A percentile compares a stretch with the other conserved stretches of the same genome.
Conservation (phyloP, 92 coral and sea anemone species). For the Muricea muricata region DNA sequence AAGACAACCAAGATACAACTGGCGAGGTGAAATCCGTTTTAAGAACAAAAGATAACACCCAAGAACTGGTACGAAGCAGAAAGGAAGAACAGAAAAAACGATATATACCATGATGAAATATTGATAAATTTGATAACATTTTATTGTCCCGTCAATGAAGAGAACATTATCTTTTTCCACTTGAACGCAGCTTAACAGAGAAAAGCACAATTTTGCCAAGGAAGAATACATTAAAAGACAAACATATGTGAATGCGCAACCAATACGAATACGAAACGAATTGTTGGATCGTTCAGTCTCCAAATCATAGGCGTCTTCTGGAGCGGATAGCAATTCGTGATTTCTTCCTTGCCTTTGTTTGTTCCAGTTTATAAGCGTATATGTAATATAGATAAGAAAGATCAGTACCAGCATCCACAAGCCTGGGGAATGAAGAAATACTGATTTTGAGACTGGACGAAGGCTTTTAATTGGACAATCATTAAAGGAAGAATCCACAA, state of each 20-base stretch:
- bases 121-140: conserved; percentile 12
- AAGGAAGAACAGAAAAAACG: background rate
- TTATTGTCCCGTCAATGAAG: conserved; percentile 18
- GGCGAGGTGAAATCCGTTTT: background rate
- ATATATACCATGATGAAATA: background rate
- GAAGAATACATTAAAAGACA: conserved; percentile 11
- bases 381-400: background rate
- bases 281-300: background rate
- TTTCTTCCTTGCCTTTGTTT: background rate
- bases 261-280: background rate
- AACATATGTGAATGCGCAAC: background rate
- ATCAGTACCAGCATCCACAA: background rate
- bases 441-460: background rate
- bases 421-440: background rate
- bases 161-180: background rate
- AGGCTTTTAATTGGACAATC: conserved; percentile 1
- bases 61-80: conserved; percentile 19
- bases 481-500: background rate
- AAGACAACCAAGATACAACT: background rate
- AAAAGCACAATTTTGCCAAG: background rate
- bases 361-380: background rate
- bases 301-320: background rate
- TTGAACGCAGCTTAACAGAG: conserved; percentile 12
- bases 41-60: background rate
- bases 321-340: background rate